These are phyloP conservation scores for Amblyteles armatorius DNA, from an alignment of 2,888 invertebrate genomes.

Conservation along the genomic window DNA sequence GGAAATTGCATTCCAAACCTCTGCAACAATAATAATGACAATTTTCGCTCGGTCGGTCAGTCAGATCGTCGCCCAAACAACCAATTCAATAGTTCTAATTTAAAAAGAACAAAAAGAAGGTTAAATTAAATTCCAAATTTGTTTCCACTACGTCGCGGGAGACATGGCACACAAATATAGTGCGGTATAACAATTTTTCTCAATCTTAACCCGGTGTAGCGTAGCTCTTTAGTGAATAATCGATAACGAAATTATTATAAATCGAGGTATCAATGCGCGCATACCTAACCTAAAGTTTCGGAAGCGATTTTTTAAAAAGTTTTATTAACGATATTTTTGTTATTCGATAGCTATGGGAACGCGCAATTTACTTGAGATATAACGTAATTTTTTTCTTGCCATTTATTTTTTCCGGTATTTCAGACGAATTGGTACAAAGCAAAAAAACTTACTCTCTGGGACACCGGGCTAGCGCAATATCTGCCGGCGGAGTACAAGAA, in stretches of 20 bases:
- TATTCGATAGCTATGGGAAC: background rate
- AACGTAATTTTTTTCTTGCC: background rate
- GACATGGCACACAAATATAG: background rate
- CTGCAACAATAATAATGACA: background rate
- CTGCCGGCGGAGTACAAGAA: conserved; percentile 94
- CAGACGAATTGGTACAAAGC: background rate
- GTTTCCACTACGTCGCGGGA: background rate
- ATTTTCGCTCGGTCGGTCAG: conserved; percentile 12
- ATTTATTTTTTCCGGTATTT: background rate
- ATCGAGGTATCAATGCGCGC: background rate
- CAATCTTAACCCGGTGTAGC: background rate
- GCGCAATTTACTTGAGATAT: background rate
- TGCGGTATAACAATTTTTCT: background rate
- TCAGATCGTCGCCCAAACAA: background rate
- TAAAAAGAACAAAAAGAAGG: background rate
- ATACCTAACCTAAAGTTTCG: background rate
- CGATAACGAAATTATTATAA: background rate
- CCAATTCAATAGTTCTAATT: background rate
- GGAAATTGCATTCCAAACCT: background rate
- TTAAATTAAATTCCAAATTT: background rate
- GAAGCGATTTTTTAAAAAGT: background rate
- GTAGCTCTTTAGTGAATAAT: background rate
- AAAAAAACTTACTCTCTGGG: background rate
- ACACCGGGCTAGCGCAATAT: background rate
- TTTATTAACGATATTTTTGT: background rate